Evolutionary conservation across 2,888 invertebrate species (phyloP), one percentile per base, ranked within the genome.

Genomic region (Stictocephala bisonia): DNA sequence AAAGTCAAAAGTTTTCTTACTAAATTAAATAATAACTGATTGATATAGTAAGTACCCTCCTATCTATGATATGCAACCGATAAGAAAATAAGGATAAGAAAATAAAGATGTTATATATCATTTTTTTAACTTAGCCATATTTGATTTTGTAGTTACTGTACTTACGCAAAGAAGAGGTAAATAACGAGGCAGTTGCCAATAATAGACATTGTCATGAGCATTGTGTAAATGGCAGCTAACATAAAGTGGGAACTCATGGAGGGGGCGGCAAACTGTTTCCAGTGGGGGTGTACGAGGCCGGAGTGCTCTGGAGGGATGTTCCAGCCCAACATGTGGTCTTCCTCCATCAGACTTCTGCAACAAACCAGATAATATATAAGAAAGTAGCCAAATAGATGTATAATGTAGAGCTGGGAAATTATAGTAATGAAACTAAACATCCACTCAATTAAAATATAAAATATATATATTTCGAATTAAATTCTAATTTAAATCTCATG

Each of bases 161-260:
- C 90, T 88, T 84, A 93, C 93, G 91, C 87, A 78, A 89, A 88
- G 83, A 95, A 95, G 78, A 95, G 88, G 88, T 92, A 95, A 78
- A 95, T 90, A 76, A 95, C 95, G 66, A 94, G 85, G 75, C 95
- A 94, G 84, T 95, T 95, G 75, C 95, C 95, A 40, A 91, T 85
- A 1, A 88, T 56, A 0, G 90, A 91, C 1, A 87, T 84, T 0
- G 86, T 72, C 86, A 91, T 87, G 27, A 92, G 85, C 80, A 87
- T 86, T 22, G 88, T 85, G 82, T 90, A 83, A 7, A 92, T 84
- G 3, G 94, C 89, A 67, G 92, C 86, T 51, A 92, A 86, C 48
- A 91, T 91, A 80, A 94, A 93, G 84, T 95, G 93, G 79, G 94
- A 87, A 67, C 93, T 90, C 74, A 91, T 91, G 73, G 93, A 93